A percentile compares a stretch with the other conserved stretches of the same genome.
phyloP scores from a whole-genome alignment of 2,113 vertebrate genomes.

The Rhinogobius similis region DNA sequence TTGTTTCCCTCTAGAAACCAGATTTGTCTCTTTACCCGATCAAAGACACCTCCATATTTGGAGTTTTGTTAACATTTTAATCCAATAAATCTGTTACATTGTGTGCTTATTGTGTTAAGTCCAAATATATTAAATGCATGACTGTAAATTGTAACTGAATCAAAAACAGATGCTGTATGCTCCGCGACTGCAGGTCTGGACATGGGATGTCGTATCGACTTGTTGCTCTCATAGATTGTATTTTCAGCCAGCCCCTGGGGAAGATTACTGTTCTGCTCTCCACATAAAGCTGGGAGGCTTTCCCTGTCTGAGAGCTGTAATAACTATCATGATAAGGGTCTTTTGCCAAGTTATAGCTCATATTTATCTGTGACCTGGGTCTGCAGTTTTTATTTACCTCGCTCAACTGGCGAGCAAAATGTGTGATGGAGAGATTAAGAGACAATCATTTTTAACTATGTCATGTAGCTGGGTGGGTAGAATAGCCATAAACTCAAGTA shows the following conservation, averaged over 20 bases:
- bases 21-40: not conserved
- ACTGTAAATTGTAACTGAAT: not conserved
- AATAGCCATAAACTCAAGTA: no score
- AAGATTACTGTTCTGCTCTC: conserved; percentile 16
- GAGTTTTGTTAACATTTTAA: conserved; percentile 4
- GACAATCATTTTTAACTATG: not conserved
- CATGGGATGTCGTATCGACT: conserved; percentile 12
- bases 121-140: not conserved
- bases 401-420: conserved; percentile 29
- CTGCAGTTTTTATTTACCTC: conserved; percentile 16
- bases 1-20: not conserved
- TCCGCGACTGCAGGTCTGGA: not conserved
- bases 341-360: conserved; percentile 35
- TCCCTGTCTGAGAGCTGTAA: conserved; percentile 27
- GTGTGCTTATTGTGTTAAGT: conserved; percentile 1
- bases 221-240: conserved; percentile 13
- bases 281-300: conserved; percentile 20
- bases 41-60: not conserved
- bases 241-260: conserved; percentile 16
- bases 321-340: conserved; percentile 13
- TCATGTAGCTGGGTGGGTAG: no score
- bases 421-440: conserved; percentile 11
- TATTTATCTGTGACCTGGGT: conserved; percentile 7
- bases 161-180: conserved; percentile 1
- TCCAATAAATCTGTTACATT: not conserved